These are phyloP conservation scores for Rotaria magnacalcarata DNA, from an alignment of 2,888 invertebrate genomes.

Conservation along the genomic window DNA sequence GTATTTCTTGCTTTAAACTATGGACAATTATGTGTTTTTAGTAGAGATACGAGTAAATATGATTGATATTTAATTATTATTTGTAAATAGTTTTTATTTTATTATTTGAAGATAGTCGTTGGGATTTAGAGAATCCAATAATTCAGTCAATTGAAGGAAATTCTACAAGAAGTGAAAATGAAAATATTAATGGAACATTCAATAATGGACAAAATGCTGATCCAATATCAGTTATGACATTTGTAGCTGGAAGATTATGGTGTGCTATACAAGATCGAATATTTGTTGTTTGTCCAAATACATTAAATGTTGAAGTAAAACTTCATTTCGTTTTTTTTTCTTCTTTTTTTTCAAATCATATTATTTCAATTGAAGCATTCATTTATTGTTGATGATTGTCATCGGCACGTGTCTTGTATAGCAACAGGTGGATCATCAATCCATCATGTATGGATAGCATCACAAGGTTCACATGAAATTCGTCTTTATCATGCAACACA, in stretches of 20 bases:
- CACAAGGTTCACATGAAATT: conserved; percentile 80
- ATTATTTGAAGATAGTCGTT: neutral
- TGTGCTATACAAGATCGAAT: conserved; percentile 80
- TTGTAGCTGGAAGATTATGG: conserved; percentile 80
- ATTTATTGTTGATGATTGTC: conserved; percentile 38
- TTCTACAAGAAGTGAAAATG: neutral
- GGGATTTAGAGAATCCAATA: conserved; percentile 38
- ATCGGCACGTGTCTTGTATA: conserved; percentile 64
- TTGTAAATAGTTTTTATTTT: too few species aligned
- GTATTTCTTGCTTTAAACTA: conserved; percentile 87
- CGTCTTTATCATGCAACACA: conserved; percentile 78
- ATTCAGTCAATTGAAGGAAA: conserved; percentile 49
- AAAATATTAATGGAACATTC: neutral
- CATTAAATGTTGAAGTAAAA: conserved; percentile 62
- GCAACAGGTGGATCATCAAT: conserved; percentile 68
- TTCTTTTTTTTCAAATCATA: too few species aligned
- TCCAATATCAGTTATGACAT: conserved; percentile 77
- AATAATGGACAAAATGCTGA: conserved; percentile 50
- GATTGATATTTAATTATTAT: too few species aligned
- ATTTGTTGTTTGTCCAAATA: conserved; percentile 74
- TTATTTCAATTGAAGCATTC: neutral
- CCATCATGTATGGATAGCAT: conserved; percentile 80
- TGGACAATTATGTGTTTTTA: conserved; percentile 82
- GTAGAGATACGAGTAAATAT: conserved; percentile 73
- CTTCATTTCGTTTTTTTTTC: too few species aligned